These are phyloP conservation scores for Spilogale gracilis DNA, from an alignment of 2,113 vertebrate genomes.

Conservation along the genomic window DNA sequence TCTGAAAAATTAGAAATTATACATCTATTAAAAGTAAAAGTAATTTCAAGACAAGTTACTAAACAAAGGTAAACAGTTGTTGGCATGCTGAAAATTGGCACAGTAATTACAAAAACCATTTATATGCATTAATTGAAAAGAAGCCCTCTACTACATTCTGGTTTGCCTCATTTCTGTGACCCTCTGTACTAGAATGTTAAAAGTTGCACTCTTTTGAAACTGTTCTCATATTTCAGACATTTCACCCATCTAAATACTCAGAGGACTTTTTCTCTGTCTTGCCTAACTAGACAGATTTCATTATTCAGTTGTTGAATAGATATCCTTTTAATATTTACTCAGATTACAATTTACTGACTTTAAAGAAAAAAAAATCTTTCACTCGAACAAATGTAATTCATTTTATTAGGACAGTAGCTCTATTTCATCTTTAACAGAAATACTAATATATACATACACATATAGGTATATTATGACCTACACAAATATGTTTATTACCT, in stretches of 20 bases:
- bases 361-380: conserved; percentile 46
- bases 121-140: not conserved
- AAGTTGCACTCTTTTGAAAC: conserved; percentile 48
- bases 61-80: conserved; percentile 52
- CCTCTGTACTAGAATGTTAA: not conserved
- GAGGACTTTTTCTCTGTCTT: conserved; percentile 1
- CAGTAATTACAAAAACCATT: conserved; percentile 41
- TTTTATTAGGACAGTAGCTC: conserved; percentile 56
- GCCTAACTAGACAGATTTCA: conserved; percentile 34
- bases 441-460: conserved; percentile 1
- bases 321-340: conserved; percentile 59
- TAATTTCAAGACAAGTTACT: conserved; percentile 47
- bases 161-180: conserved; percentile 48
- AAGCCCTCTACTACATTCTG: conserved; percentile 18
- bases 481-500: conserved; percentile 49
- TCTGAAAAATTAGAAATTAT: conserved; percentile 49
- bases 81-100: conserved; percentile 26
- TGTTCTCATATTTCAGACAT: conserved; percentile 25
- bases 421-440: conserved; percentile 54
- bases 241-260: conserved; percentile 5
- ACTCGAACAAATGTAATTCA: conserved; percentile 60
- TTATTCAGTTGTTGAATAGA: conserved; percentile 39
- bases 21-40: conserved; percentile 58
- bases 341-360: conserved; percentile 33
- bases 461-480: conserved; percentile 1